phyloP scores from a whole-genome alignment of 2,888 invertebrate species.

The Mactromeris polynyma region DNA sequence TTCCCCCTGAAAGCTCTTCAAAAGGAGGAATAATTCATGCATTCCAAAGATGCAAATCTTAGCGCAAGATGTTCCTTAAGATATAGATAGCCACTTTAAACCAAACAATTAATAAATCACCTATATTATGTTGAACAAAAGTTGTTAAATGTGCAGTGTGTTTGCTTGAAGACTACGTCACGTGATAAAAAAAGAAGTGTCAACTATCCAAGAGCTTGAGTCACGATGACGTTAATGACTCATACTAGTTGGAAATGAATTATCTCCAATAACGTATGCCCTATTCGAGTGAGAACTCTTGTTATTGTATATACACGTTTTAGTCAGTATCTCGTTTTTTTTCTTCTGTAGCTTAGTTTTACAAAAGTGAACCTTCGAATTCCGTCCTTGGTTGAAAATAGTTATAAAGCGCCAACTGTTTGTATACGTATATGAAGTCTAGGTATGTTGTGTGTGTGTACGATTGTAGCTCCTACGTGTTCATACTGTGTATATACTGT shows the following conservation, averaged over 20 bases:
- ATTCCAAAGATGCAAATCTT: constrained; percentile 16
- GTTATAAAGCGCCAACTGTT: constrained; percentile 20
- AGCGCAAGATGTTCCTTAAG: not conserved
- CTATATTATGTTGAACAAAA: not conserved
- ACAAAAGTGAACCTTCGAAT: constrained; percentile 21
- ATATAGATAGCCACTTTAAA: not conserved
- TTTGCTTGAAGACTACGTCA: not conserved
- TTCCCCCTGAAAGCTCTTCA: constrained; percentile 15
- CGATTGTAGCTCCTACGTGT: not conserved
- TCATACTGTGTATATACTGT: not conserved
- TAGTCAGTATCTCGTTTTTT: not conserved
- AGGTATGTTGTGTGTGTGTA: not conserved
- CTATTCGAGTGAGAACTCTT: not conserved
- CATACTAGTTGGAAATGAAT: not conserved
- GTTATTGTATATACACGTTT: not conserved
- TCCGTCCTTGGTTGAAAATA: constrained; percentile 50
- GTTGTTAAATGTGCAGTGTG: not conserved
- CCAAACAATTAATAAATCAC: not conserved
- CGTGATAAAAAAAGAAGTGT: not conserved
- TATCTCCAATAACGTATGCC: not conserved
- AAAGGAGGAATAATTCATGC: constrained; percentile 9
- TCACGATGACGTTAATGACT: not conserved
- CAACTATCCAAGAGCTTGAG: not conserved
- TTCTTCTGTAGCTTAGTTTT: constrained; percentile 4
- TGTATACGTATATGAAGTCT: constrained; percentile 14